Percentiles rank a stretch among this genome's conserved stretches.
These are phyloP conservation scores for Pachyramphus minor DNA, from an alignment of 2,113 vertebrate species.

Conservation along the genomic window DNA sequence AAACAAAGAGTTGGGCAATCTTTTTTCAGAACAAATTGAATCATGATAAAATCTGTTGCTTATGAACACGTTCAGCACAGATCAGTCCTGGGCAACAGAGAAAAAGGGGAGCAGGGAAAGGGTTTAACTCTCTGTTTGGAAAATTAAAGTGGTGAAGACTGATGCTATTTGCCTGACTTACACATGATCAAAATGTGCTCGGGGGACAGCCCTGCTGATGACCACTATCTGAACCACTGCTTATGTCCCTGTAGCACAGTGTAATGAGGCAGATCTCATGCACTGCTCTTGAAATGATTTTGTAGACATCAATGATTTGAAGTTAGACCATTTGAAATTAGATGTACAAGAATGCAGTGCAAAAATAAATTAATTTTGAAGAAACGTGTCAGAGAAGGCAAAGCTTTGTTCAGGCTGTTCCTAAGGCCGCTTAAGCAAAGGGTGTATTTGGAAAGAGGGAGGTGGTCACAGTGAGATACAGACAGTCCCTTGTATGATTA, in stretches of 20 bases:
- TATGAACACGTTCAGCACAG: background rate
- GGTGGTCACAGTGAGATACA: background rate
- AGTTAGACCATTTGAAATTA: background rate
- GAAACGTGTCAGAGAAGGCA: background rate
- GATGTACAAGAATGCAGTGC: background rate
- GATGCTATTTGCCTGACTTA: background rate
- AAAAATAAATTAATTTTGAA: background rate
- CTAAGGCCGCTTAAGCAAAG: background rate
- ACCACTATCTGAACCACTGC: background rate
- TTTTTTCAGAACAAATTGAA: background rate
- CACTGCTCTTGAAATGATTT: background rate
- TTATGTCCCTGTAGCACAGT: background rate
- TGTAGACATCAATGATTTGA: background rate
- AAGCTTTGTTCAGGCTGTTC: background rate
- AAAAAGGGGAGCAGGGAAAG: background rate
- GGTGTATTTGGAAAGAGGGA: background rate
- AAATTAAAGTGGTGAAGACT: background rate
- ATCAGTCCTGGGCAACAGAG: background rate
- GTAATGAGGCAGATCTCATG: background rate
- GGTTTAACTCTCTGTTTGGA: background rate
- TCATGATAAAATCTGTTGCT: background rate
- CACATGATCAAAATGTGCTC: background rate
- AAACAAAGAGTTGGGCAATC: background rate
- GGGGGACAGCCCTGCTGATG: background rate
- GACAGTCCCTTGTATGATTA: background rate